A percentile compares a stretch with the other conserved stretches of the same genome.
Conservation (phyloP, 2,797 vertebrate genomes). For the Gymnocypris eckloni region DNA sequence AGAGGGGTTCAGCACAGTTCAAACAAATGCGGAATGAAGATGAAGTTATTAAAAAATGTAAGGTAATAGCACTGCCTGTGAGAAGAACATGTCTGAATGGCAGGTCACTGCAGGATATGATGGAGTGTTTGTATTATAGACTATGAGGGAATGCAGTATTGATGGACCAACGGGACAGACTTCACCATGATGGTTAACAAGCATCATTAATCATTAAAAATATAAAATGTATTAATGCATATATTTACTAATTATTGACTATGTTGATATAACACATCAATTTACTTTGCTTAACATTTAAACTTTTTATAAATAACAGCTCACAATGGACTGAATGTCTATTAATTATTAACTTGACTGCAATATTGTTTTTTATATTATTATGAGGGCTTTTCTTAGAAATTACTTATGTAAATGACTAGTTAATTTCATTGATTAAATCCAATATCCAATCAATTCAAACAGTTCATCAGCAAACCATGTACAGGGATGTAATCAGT, state of each 20-base stretch:
- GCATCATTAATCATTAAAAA: too few relatives aligned
- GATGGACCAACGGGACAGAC: not conserved
- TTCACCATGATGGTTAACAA: not conserved
- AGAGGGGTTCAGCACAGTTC: constrained; percentile 69
- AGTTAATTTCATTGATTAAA: not conserved
- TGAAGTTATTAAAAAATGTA: constrained; percentile 68
- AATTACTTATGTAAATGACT: not conserved
- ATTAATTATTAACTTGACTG: not conserved
- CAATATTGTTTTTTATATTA: too few relatives aligned
- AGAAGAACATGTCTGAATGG: not conserved
- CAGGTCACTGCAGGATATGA: not conserved
- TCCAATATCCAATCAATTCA: not conserved
- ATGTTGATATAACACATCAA: not conserved
- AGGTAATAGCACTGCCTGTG: constrained; percentile 30
- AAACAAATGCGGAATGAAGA: constrained; percentile 69
- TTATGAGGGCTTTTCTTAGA: too few relatives aligned
- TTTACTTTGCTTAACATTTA: not conserved
- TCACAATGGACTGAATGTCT: not conserved
- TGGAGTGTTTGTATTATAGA: not conserved
- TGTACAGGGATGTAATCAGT: not conserved
- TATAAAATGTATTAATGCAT: not conserved
- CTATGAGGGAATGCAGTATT: not conserved
- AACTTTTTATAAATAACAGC: not conserved
- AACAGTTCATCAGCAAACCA: not conserved
- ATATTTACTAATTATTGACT: not conserved